Evolutionary conservation across 2,888 invertebrate genomes (phyloP).

Genomic region (Diaprepes abbreviatus): DNA sequence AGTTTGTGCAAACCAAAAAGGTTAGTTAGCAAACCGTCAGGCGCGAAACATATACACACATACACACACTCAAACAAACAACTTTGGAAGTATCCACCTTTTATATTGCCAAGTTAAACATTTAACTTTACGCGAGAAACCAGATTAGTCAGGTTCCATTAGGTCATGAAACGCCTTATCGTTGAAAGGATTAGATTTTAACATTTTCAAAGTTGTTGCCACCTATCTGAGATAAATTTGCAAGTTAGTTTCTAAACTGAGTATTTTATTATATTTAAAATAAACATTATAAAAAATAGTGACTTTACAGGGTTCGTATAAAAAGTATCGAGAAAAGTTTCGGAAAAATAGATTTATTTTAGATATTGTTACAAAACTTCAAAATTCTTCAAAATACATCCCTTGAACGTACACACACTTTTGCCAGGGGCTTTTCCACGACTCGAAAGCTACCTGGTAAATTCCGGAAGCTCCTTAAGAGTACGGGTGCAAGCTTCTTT

Average conservation of each 20-base stretch:
- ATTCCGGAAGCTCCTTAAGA: too few species aligned
- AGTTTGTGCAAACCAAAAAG: slow-evolving; percentile 17
- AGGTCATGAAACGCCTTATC: slow-evolving; percentile 26
- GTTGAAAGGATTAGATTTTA: slow-evolving; percentile 28
- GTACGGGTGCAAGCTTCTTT: too few species aligned
- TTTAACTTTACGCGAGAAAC: slow-evolving; percentile 15
- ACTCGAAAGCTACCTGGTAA: too few species aligned
- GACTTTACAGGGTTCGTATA: too few species aligned
- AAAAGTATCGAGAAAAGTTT: too few species aligned
- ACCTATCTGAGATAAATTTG: neutral
- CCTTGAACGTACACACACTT: too few species aligned
- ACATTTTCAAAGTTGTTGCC: slow-evolving; percentile 9
- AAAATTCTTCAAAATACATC: too few species aligned
- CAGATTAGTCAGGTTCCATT: slow-evolving; percentile 20
- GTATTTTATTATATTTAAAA: too few species aligned
- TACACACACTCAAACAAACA: slow-evolving; percentile 12
- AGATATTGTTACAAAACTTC: too few species aligned
- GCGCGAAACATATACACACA: slow-evolving; percentile 1
- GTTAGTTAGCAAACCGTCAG: slow-evolving; percentile 7
- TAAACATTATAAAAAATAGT: too few species aligned
- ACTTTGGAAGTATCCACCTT: slow-evolving; percentile 22
- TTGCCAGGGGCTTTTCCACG: too few species aligned
- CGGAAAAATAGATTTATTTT: too few species aligned
- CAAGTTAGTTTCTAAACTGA: neutral
- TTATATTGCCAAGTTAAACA: slow-evolving; percentile 34